Evolutionary conservation across 1,140 invertebrate species (phyloP).

Genomic region (Aradophagus sp.): DNA sequence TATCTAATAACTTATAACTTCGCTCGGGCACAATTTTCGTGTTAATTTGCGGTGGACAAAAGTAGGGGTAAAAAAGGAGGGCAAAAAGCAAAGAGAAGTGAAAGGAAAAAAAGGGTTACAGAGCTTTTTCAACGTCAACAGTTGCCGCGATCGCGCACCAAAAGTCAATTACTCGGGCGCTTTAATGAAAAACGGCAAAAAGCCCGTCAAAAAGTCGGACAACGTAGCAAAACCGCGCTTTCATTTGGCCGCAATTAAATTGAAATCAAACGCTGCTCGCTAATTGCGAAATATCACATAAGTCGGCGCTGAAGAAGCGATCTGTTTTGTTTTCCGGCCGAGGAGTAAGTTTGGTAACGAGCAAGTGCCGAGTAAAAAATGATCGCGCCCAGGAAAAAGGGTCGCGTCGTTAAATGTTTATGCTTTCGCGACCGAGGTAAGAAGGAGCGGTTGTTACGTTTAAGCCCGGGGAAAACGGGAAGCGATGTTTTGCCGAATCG

Average conservation of each 20-base stretch:
- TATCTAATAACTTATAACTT: constrained; percentile 6
- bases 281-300: no score
- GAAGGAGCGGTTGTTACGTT: constrained; percentile 1
- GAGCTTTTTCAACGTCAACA: not conserved
- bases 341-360: no score
- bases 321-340: no score
- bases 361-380: constrained; percentile 1
- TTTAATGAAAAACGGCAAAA: constrained; percentile 18
- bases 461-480: constrained; percentile 3
- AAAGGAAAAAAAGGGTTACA: constrained; percentile 1
- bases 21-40: not conserved
- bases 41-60: not conserved
- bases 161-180: constrained; percentile 6
- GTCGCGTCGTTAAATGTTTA: constrained; percentile 9
- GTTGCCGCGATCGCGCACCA: not conserved
- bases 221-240: not conserved
- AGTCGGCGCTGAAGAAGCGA: no score
- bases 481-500: constrained; percentile 17
- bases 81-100: no score
- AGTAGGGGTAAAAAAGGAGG: no score
- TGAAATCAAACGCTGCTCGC: no score
- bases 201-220: constrained; percentile 6
- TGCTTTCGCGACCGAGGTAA: no score
- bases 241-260: constrained; percentile 2
- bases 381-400: not conserved